phyloP scores from a whole-genome alignment of 2,797 vertebrate genomes.

The Borostomias antarcticus region DNA sequence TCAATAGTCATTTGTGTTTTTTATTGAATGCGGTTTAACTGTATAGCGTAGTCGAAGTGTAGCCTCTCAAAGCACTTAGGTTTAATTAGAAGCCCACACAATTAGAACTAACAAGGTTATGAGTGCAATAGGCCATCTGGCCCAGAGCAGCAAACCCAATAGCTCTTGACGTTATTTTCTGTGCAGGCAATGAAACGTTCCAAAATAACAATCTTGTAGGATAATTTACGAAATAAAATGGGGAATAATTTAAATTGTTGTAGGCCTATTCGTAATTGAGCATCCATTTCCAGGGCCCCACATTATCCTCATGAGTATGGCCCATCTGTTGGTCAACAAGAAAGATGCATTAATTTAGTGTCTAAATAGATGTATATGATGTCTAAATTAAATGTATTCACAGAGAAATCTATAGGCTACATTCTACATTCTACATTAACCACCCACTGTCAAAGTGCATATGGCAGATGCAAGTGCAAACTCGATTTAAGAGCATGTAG shows the following conservation, averaged over 20 bases:
- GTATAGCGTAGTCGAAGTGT: constrained; percentile 20
- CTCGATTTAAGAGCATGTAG: not conserved
- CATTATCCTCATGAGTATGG: not conserved
- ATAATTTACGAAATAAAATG: too few relatives aligned
- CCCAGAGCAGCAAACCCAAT: constrained; percentile 11
- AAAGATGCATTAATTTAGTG: not conserved
- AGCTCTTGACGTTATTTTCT: not conserved
- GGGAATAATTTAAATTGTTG: too few relatives aligned
- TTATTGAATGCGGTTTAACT: constrained; percentile 29
- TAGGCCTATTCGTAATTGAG: not conserved
- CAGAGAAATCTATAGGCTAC: too few relatives aligned
- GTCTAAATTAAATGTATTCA: not conserved
- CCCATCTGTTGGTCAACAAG: not conserved
- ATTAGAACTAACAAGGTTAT: constrained; percentile 41
- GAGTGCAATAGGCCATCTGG: constrained; percentile 32
- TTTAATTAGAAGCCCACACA: constrained; percentile 40
- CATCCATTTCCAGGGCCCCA: not conserved
- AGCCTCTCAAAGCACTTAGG: constrained; percentile 30
- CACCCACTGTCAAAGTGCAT: not conserved
- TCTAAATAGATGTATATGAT: not conserved
- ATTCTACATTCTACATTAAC: too few relatives aligned
- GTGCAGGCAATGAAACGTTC: too few relatives aligned
- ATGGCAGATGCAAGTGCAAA: not conserved
- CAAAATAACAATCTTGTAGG: too few relatives aligned
- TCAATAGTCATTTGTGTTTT: constrained; percentile 31